Evolutionary conservation across 35 echinoderm and acorn worm species (phyloP).

Genomic region (Patiria miniata): DNA sequence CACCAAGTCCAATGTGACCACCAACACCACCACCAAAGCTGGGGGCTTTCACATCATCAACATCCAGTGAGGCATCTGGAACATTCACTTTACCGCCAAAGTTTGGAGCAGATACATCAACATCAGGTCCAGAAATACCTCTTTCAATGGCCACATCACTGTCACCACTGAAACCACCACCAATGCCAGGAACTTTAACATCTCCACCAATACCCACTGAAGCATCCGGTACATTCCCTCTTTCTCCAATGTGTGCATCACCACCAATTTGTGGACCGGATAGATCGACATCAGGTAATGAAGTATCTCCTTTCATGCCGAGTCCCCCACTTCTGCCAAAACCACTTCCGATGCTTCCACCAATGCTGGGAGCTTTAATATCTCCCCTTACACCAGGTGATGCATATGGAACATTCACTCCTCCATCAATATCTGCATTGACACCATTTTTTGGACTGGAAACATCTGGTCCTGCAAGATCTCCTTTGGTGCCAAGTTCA

Average conservation of each 20-base stretch:
- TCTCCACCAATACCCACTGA: not conserved
- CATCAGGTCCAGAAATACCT: too few species aligned
- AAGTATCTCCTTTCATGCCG: not conserved
- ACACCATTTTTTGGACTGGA: slow-evolving; percentile 1
- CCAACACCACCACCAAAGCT: too few species aligned
- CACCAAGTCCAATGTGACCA: too few species aligned
- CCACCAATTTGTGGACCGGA: slow-evolving; percentile 15
- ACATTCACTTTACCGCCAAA: not conserved
- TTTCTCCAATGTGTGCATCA: not conserved
- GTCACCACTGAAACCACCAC: not conserved
- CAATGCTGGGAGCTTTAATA: slow-evolving; percentile 10
- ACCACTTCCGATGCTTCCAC: slow-evolving; percentile 43
- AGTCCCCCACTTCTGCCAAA: not conserved
- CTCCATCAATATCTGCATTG: slow-evolving; percentile 20
- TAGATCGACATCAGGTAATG: slow-evolving; percentile 31
- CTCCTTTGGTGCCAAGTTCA: slow-evolving; percentile 19
- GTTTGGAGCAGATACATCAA: not conserved
- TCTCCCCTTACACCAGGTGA: not conserved
- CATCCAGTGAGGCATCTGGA: slow-evolving; percentile 18
- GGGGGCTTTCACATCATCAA: slow-evolving; percentile 13
- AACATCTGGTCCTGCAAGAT: not conserved
- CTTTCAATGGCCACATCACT: not conserved
- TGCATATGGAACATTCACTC: not conserved
- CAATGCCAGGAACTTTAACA: slow-evolving; percentile 19
- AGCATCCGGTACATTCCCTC: not conserved